phyloP scores from a whole-genome alignment of 2,113 vertebrate genomes.

The Todiramphus chloris region DNA sequence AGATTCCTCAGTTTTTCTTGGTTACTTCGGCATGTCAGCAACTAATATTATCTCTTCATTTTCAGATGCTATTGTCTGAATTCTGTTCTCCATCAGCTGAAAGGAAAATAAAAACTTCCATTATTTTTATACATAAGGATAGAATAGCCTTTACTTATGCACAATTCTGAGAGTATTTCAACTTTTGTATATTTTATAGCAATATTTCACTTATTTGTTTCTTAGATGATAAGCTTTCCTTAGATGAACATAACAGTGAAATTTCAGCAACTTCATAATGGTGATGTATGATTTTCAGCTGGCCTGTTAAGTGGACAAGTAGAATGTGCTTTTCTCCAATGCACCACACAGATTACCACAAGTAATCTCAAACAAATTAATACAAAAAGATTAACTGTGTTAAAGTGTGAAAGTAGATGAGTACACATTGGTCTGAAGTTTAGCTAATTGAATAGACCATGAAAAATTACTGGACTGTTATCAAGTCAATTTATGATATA shows the following conservation, averaged over 20 bases:
- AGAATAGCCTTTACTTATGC: background rate
- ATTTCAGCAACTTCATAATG: background rate
- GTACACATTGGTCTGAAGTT: background rate
- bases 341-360: background rate
- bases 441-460: background rate
- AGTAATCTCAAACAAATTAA: background rate
- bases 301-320: background rate
- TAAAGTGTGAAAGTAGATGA: background rate
- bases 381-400: background rate
- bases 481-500: too few species aligned
- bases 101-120: background rate
- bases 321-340: background rate
- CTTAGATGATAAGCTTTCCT: background rate
- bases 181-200: background rate
- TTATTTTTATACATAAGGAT: background rate
- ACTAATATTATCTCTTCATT: background rate
- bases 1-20: background rate
- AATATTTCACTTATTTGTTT: background rate
- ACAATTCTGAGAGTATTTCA: background rate
- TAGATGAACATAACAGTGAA: background rate
- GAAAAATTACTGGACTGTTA: background rate
- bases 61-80: background rate
- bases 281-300: background rate
- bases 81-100: slow-evolving; percentile 15
- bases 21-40: background rate